Base-by-base conservation (phyloP, 2,113 vertebrate species). In the Vireo altiloquus region DNA sequence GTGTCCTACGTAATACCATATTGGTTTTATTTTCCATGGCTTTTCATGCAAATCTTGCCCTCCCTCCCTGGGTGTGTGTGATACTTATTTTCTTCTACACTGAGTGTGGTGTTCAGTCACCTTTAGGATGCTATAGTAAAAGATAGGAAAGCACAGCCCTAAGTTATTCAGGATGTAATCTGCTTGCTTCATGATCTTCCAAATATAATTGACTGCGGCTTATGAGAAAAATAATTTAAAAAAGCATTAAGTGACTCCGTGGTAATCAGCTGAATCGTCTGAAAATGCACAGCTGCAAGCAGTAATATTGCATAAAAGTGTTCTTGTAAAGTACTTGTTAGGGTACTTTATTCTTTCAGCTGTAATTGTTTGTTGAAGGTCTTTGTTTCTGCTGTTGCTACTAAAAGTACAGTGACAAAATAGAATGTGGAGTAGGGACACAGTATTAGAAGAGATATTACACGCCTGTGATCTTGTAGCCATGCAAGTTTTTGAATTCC, bases 201-300 rank as follows among this genome's bases (percentile, higher is more conserved):
- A 82, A 64, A 64, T 76, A 74, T 85, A 97, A 94, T 79, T 91
- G 95, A 95, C 65, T 92, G 90, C 94, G 74, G 56, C 88, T 87
- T 91, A 69, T 96, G 95, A 95, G 76, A 84, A 96, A 95, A 97
- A 85, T 79, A 93, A 90, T 65, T 39, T 2, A 16, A 66, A 84
- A 87, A 91, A 81, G 75, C 84, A 77, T 95, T 66, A 57, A 70
- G 61, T 87, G 94, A 56, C 81, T 97, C 95, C 85, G 49, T 13
- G 39, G 54, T 91, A 94, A 95, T 96, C 84, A 89, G 54, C 57
- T 52, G 61, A 92, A 94, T 79, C 0, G 2, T 82, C 93, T 97
- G 92, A 90, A 96, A 95, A 95, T 23, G 94, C 92, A 92, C 96
- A 98, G 97, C 96, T 98, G 97, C 64, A 22, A 61, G 59, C 14